Evolutionary conservation across 1,140 invertebrate species (phyloP).

Genomic region (Drosophila ambigua): DNA sequence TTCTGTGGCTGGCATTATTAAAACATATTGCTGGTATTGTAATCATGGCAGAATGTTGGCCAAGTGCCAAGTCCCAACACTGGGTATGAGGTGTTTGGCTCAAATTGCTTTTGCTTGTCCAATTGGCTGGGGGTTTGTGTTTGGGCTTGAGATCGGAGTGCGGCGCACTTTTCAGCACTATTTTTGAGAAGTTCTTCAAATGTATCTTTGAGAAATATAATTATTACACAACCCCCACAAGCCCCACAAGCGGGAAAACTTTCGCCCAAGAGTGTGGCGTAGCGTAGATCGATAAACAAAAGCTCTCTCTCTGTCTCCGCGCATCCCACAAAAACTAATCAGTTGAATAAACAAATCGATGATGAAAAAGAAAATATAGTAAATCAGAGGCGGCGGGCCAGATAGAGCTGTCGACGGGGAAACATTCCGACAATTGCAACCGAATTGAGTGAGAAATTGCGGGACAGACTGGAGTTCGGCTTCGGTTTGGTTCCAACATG

Average conservation of each 20-base stretch:
- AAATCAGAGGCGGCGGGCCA: constrained; percentile 14
- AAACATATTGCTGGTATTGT: constrained; percentile 62
- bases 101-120: constrained; percentile 42
- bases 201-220: not conserved
- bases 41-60: constrained; percentile 58
- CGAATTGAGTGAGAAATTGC: constrained; percentile 60
- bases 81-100: constrained; percentile 27
- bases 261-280: constrained; percentile 18
- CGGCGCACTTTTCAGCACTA: too few relatives aligned
- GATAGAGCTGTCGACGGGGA: constrained; percentile 36
- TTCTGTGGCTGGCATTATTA: constrained; percentile 54
- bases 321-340: constrained; percentile 54
- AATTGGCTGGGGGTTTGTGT: not conserved
- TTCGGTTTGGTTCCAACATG: constrained; percentile 26
- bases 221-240: not conserved
- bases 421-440: constrained; percentile 43
- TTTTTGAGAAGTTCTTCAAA: too few relatives aligned
- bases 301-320: not conserved
- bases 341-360: constrained; percentile 59
- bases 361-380: constrained; percentile 25
- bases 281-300: constrained; percentile 38
- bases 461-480: constrained; percentile 19
- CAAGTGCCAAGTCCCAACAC: not conserved
- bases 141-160: too few relatives aligned
- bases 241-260: constrained; percentile 12